Evolutionary conservation across 2,888 invertebrate species (phyloP), one percentile per base, ranked within the genome.

Genomic region (Bhutanitis thaidina): DNA sequence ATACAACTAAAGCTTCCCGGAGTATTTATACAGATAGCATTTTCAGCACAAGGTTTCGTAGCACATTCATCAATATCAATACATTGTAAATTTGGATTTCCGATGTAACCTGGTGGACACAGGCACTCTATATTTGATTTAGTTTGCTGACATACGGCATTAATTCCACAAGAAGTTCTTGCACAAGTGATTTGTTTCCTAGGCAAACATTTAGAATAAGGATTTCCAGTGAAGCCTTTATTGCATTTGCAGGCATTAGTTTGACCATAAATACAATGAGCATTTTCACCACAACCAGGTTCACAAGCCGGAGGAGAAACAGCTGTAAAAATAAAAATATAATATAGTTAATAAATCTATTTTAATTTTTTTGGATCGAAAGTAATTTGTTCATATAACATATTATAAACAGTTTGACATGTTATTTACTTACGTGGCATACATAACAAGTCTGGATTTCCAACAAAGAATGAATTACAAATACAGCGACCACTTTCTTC

Each of bases 11-110:
- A 98, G 64, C 95, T 94, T 46, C 98, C 98, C 10, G 94, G 92
- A 0, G 95, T 95, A 74, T 98, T 98, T 58, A 97, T 94, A 71
- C 98, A 98, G 37, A 94, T 93, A 0, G 98, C 97, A 74, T 96
- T 95, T 65, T 92, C 91, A 7, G 95, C 96, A 68, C 96, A 96
- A 0, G 95, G 95, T 65, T 93, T 93, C 57, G 92, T 92, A 54
- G 89, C 90, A 70, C 96, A 97, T 81, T 97, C 96, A 69, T 97
- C 94, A 45, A 96, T 92, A 71, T 97, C 97, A 64, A 93, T 92
- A 71, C 97, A 97, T 59, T 93, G 92, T 52, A 97, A 92, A 72
- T 95, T 96, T 0, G 97, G 95, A 85, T 97, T 97, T 58, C 97
- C 97, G 52, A 93, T 90, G 70, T 93, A 96, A 20, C 97, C 97